Evolutionary conservation across 2,113 vertebrate genomes (phyloP), one percentile per base, ranked within the genome.

Genomic region (Melanerpes aurifrons): DNA sequence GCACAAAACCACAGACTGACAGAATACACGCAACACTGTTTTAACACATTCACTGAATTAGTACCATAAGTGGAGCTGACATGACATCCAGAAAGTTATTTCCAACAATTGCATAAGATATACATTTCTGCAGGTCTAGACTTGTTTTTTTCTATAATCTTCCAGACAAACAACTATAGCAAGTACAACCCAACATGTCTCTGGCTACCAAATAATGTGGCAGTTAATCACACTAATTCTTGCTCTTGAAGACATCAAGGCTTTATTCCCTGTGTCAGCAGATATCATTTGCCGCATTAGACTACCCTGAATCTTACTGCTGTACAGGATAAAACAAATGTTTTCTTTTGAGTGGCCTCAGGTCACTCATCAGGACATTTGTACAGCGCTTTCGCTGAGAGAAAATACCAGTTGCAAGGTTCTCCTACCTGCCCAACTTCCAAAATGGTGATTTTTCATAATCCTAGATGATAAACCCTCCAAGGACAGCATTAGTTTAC

Each of bases 381-480:
- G 35, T n/a, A 37, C 6, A 63, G 20, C 29, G 73, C 15, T 70
- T 47, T 66, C 18, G 69, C 26, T 3, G 15, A 50, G 21, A 87
- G 29, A 73, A 90, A 75, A 59, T 25, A 26, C 7, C 21, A 15
- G 15, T 7, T 89, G 26, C 40, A 58, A 91, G 43, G 63, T 45
- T 84, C 31, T 88, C 10, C 40, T 61, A 59, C 61, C n/a, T 0
- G 0, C 15, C 7, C 59, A 54, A 0, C 50, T 35, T 71, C n/a
- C 17, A 69, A 61, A 87, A 62, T 17, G 2, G 8, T 12, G 13
- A 20, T 31, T 66, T 62, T 77, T 80, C 56, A 43, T 31, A 73
- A 43, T 31, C 15, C 31, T 67, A 26, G 53, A 21, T 80, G n/a
- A 21, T 35, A 63, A 63, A 35, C 19, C 26, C 19, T 70, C 32